A percentile compares a stretch with the other conserved stretches of the same genome.
Conservation (phyloP, 2,888 invertebrate genomes). For the Tineola bisselliella region DNA sequence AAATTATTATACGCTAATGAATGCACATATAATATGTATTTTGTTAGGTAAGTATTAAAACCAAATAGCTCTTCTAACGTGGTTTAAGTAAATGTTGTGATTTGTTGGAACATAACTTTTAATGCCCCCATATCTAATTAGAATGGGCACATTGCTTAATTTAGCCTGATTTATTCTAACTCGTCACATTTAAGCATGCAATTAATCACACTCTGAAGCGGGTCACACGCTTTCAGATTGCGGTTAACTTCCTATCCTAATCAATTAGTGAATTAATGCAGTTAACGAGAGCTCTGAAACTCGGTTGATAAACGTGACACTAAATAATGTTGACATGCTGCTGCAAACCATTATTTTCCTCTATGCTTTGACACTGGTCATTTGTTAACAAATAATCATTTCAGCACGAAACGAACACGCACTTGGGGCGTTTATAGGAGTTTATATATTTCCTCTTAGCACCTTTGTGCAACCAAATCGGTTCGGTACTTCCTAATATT, state of each 20-base stretch:
- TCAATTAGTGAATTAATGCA: conserved; percentile 35
- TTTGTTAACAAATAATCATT: conserved; percentile 21
- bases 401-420: conserved; percentile 32
- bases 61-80: too few species aligned
- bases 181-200: conserved; percentile 27
- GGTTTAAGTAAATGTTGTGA: too few species aligned
- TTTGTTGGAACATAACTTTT: too few species aligned
- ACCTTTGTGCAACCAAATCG: not conserved
- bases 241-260: conserved; percentile 35
- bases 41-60: too few species aligned
- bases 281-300: conserved; percentile 17
- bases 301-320: conserved; percentile 15
- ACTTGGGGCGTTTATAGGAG: conserved; percentile 32
- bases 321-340: conserved; percentile 15
- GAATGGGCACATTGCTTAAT: too few species aligned
- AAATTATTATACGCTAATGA: not conserved
- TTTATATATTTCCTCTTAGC: conserved; percentile 18
- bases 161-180: too few species aligned
- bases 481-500: not conserved
- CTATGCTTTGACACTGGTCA: not conserved
- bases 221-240: conserved; percentile 35
- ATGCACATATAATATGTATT: not conserved
- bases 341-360: not conserved
- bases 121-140: too few species aligned
- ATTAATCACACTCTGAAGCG: conserved; percentile 44